A percentile compares a stretch with the other conserved stretches of the same genome.
Conservation (phyloP, 2,113 vertebrate species). For the Acanthisitta chloris region DNA sequence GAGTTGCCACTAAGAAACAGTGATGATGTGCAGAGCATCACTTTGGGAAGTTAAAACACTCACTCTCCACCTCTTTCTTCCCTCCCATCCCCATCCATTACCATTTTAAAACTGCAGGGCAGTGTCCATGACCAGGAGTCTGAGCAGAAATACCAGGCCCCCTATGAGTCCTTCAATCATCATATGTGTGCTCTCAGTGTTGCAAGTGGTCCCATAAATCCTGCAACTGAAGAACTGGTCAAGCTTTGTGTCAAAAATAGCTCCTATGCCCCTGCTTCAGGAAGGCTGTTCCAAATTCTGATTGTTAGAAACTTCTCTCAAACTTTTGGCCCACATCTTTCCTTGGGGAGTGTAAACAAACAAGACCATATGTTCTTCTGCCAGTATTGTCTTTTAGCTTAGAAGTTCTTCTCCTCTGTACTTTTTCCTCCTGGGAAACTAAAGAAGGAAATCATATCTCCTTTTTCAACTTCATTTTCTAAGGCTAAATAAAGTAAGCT, state of each 20-base stretch:
- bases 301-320: background rate
- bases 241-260: background rate
- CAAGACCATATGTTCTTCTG: background rate
- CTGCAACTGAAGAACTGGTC: background rate
- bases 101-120: background rate
- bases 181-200: background rate
- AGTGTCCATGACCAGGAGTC: background rate
- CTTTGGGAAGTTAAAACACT: background rate
- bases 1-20: background rate
- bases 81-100: no score
- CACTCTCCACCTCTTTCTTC: background rate
- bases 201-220: background rate
- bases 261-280: background rate
- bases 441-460: background rate
- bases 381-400: background rate
- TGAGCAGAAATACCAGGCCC: background rate
- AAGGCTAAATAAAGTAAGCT: background rate
- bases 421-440: background rate
- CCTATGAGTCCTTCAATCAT: background rate
- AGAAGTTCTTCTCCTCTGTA: background rate
- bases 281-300: background rate
- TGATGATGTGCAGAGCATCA: background rate
- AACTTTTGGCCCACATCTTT: background rate
- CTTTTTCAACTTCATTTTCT: background rate
- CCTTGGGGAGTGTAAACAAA: background rate